These are phyloP conservation scores for Phasianus colchicus DNA, from an alignment of 2,113 vertebrate species.

Conservation along the genomic window DNA sequence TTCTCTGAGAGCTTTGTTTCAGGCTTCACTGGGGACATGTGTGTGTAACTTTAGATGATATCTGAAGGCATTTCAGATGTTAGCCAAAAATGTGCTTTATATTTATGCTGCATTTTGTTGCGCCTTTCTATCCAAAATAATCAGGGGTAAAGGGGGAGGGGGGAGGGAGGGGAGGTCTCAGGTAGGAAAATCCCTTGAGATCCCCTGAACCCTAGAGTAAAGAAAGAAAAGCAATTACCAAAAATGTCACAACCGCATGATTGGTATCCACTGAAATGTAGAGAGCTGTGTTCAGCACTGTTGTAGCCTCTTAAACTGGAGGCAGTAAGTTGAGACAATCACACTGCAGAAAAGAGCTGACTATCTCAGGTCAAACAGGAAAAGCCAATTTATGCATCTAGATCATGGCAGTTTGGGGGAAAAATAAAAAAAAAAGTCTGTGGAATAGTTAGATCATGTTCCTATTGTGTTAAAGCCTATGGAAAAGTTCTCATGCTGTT, in stretches of 20 bases:
- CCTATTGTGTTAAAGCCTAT: background rate
- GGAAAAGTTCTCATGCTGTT: background rate
- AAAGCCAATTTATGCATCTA: background rate
- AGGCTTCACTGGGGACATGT: constrained; percentile 57
- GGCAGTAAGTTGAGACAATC: background rate
- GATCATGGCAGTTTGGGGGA: background rate
- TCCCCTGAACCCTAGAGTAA: background rate
- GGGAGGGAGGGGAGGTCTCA: constrained; percentile 6
- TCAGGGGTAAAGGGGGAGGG: background rate
- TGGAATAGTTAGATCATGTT: background rate
- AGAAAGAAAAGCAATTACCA: background rate
- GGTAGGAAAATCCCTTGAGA: constrained; percentile 26
- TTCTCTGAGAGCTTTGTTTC: constrained; percentile 65
- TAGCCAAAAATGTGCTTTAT: constrained; percentile 64
- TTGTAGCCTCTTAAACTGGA: background rate
- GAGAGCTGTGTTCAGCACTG: background rate
- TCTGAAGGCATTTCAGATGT: constrained; percentile 64
- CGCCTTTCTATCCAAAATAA: constrained; percentile 18
- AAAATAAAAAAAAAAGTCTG: background rate
- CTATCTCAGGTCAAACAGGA: background rate
- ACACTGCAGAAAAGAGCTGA: background rate
- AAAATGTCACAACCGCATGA: background rate
- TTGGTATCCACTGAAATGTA: background rate
- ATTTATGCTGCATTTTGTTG: constrained; percentile 32
- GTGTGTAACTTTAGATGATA: constrained; percentile 66